Percentiles rank a stretch among this genome's conserved stretches.
These are phyloP conservation scores for Patagioenas fasciata DNA, from an alignment of 2,113 vertebrate genomes.

Conservation along the genomic window DNA sequence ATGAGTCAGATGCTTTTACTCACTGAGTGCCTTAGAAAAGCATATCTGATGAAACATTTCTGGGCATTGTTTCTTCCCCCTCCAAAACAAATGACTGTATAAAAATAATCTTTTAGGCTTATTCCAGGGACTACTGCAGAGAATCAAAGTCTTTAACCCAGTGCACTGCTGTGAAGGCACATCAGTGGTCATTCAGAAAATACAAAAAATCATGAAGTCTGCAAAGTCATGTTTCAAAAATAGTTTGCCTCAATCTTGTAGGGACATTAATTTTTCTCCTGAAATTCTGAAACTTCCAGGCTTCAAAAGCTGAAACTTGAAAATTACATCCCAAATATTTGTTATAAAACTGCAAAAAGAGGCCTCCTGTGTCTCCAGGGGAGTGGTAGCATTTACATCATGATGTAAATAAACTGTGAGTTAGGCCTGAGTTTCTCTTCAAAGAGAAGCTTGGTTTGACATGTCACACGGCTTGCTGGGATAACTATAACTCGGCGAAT, in stretches of 20 bases:
- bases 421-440: neutral
- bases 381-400: neutral
- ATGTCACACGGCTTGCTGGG: neutral
- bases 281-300: neutral
- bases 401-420: neutral
- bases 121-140: neutral
- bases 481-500: neutral
- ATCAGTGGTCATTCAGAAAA: neutral
- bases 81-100: neutral
- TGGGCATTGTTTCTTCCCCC: neutral
- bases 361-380: neutral
- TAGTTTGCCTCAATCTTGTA: neutral
- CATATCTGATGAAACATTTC: neutral
- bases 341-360: neutral
- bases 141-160: neutral
- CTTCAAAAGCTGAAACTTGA: neutral
- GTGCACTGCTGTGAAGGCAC: neutral
- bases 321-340: neutral
- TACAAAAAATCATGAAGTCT: neutral
- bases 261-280: neutral
- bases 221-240: neutral
- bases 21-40: neutral
- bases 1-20: constrained; percentile 5
- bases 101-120: neutral
- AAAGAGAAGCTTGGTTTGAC: neutral